These are phyloP conservation scores for Malurus splendens DNA, from an alignment of 2,797 vertebrate genomes.

Conservation along the genomic window DNA sequence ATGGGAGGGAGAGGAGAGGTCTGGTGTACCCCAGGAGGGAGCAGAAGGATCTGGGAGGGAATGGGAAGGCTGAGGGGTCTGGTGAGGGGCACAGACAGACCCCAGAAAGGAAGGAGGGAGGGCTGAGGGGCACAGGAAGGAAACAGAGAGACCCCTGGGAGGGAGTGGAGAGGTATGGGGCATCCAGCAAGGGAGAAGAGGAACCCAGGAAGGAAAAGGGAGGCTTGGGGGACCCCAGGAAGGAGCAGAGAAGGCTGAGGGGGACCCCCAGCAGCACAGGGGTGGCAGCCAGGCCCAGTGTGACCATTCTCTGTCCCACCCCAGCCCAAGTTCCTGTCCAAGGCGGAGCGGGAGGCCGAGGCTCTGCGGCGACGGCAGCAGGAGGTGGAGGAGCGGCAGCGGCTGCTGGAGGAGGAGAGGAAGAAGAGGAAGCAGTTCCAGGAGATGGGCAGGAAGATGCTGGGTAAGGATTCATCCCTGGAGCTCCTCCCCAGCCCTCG, in stretches of 20 bases:
- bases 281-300: accelerated
- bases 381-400: conserved; percentile 85
- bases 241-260: not conserved
- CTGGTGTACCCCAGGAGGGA: not conserved
- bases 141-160: not conserved
- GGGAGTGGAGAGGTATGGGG: no score
- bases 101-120: not conserved
- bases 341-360: conserved; percentile 89
- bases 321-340: conserved; percentile 96
- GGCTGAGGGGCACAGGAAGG: accelerated
- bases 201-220: not conserved
- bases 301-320: not conserved
- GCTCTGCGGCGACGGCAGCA: conserved; percentile 87
- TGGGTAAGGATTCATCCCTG: conserved; percentile 71
- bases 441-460: conserved; percentile 93
- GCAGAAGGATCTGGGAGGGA: not conserved
- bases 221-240: accelerated
- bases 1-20: not conserved
- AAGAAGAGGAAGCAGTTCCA: conserved; percentile 94
- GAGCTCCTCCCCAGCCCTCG: accelerated
- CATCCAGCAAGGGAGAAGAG: not conserved
- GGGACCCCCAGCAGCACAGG: accelerated
- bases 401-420: conserved; percentile 86
- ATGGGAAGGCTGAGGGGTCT: not conserved
- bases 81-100: not conserved